phyloP scores from a whole-genome alignment of 2,888 invertebrate genomes.

The Strigamia crassipes region DNA sequence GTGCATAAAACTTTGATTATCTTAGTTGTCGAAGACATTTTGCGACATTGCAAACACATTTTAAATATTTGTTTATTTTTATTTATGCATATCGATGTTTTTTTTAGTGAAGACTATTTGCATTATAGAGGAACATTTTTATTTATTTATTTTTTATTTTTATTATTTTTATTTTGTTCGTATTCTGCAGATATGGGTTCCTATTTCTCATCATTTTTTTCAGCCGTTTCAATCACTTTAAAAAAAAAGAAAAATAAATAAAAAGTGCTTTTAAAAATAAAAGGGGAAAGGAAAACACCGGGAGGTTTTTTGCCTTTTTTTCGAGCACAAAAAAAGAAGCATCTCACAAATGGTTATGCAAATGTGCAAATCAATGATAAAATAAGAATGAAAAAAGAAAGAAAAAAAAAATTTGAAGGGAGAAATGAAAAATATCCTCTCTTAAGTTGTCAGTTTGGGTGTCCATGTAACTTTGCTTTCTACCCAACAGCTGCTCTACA shows the following conservation, averaged over 20 bases:
- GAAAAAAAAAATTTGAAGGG: background rate
- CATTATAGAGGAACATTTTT: background rate
- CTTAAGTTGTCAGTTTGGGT: background rate
- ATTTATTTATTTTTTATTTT: background rate
- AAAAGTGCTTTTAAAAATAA: background rate
- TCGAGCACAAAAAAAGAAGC: background rate
- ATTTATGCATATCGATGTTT: too few relatives aligned
- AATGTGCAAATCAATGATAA: conserved; percentile 4
- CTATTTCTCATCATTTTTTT: background rate
- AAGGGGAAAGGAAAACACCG: conserved; percentile 2
- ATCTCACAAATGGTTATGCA: background rate
- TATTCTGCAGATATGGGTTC: background rate
- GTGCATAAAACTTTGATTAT: too few relatives aligned
- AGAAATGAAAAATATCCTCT: background rate
- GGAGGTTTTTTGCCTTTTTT: background rate
- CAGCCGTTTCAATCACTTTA: background rate
- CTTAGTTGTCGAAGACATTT: too few relatives aligned
- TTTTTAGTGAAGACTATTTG: background rate
- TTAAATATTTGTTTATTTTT: too few relatives aligned
- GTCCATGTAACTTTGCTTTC: background rate
- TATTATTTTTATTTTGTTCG: background rate
- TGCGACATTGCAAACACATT: too few relatives aligned
- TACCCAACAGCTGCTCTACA: background rate
- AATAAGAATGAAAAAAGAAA: background rate
- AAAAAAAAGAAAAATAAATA: background rate